These are phyloP conservation scores for Trichogramma dendrolimi DNA, from an alignment of 2,888 invertebrate species.

Conservation along the genomic window DNA sequence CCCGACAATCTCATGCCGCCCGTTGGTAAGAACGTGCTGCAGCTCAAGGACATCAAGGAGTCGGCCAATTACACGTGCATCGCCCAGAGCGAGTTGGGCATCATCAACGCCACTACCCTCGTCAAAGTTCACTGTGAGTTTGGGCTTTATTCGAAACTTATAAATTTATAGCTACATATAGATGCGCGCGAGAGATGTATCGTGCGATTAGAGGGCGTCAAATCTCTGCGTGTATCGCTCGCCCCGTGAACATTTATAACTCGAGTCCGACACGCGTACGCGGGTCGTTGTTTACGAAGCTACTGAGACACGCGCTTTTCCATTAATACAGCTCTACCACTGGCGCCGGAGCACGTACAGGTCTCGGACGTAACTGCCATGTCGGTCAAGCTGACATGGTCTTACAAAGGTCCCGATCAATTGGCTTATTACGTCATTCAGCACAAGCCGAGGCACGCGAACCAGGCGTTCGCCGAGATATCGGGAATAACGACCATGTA, in stretches of 20 bases:
- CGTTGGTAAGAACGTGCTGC: constrained; percentile 80
- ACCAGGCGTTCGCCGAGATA: constrained; percentile 87
- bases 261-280: too few species aligned
- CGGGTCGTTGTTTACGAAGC: too few species aligned
- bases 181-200: not conserved
- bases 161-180: too few species aligned
- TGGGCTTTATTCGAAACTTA: too few species aligned
- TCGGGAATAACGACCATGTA: constrained; percentile 90
- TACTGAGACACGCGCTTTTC: too few species aligned
- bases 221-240: not conserved
- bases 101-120: constrained; percentile 80
- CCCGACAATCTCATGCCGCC: constrained; percentile 84
- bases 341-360: constrained; percentile 82
- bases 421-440: constrained; percentile 95
- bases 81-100: constrained; percentile 89
- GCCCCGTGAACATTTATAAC: too few species aligned
- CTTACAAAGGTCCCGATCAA: constrained; percentile 82
- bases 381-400: constrained; percentile 89
- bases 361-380: constrained; percentile 92
- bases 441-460: constrained; percentile 92
- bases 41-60: constrained; percentile 80
- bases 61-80: constrained; percentile 97
- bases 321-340: constrained; percentile 72
- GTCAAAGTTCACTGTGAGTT: constrained; percentile 94
- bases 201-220: not conserved